Base-by-base conservation (phyloP, 2,888 invertebrate species). In the Drosophila niveifrons region DNA sequence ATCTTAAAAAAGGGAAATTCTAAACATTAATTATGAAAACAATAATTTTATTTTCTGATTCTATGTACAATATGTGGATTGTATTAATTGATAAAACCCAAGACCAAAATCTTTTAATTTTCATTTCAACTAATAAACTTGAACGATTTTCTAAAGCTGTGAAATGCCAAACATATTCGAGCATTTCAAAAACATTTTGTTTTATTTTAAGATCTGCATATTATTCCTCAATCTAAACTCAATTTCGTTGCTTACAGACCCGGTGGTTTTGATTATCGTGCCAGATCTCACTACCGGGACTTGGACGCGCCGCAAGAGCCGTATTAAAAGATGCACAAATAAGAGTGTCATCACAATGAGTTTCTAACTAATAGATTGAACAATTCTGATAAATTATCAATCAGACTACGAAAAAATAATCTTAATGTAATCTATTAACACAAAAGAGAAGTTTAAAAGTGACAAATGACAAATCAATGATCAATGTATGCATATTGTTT, bases 231-330 rank as follows among this genome's bases (percentile, higher is more conserved):
- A 68, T 83, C 68, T 86, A 69, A 79, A 89, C 68, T 77, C 77
- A 78, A 81, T 85, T 75, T 88, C 78, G 90, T 88, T 94, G 94
- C 93, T 95, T 95, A 93, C 94, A 96, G 96, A 91, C 94, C 94
- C 91, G 95, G 94, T 91, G 94, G 95, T 90, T 89, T 89, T 82
- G 97, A 97, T 92, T 96, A 96, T 94, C 95, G 97, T 96, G 97
- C 89, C 95, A 97, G 91, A 96, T 97, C 85, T 92, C 97, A 97
- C 94, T 98, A 98, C 94, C 94, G 97, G 92, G 98, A 98, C 94
- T 94, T 98, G 94, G 98, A 98, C 93, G 97, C 97, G 82, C 97
- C 97, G 76, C 95, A 97, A 92, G 97, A 97, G 93, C 96, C 97
- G 79, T 90, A 88, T 71, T 86, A 86, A 82, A 31, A 52, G 17